phyloP scores from a whole-genome alignment of 2,113 vertebrate species.

The Seriola aureovittata region DNA sequence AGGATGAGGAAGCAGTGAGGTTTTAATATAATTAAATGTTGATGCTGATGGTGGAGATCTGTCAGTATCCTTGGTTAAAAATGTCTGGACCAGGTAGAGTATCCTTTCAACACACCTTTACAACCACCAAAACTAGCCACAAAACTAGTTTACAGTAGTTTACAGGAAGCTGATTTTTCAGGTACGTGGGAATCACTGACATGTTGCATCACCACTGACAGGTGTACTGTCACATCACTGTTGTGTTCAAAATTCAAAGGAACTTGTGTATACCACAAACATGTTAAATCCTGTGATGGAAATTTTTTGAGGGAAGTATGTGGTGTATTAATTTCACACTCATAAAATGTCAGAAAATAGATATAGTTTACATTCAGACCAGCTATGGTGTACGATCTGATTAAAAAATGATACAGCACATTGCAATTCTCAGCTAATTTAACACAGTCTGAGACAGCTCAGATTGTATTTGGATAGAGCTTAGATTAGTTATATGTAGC shows the following conservation, averaged over 20 bases:
- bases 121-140: no score
- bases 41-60: not conserved
- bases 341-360: not conserved
- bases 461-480: not conserved
- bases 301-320: not conserved
- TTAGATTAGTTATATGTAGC: constrained; percentile 2
- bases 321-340: not conserved
- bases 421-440: not conserved
- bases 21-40: constrained; percentile 1
- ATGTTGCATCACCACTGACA: not conserved
- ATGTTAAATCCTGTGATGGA: no score
- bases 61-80: not conserved
- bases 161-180: not conserved
- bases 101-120: no score
- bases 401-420: not conserved
- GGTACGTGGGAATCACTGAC: no score
- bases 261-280: no score
- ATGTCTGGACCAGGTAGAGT: not conserved
- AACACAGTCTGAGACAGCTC: not conserved
- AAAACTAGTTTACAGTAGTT: not conserved
- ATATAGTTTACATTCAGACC: not conserved
- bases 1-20: not conserved
- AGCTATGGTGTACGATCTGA: not conserved
- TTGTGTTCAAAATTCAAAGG: no score
- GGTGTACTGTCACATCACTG: no score